Base-by-base conservation (phyloP, 2,797 vertebrate species). In the Chrysolophus pictus region DNA sequence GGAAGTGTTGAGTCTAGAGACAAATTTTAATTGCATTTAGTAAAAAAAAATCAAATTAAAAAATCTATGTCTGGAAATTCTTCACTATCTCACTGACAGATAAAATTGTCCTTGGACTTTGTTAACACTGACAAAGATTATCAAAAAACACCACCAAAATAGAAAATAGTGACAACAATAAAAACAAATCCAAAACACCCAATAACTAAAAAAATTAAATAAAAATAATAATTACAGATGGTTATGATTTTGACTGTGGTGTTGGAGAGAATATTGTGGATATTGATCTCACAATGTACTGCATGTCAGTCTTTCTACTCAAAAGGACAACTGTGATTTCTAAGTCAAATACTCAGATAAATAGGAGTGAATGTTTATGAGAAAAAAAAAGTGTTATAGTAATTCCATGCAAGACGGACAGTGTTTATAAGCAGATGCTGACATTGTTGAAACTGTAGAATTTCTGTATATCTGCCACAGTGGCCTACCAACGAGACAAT, bases 101-200 rank as follows among this genome's bases (percentile, higher is more conserved):
- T 70, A 82, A 79, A 87, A 92, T 73, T 82, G 29, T 70, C 76
- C 90, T 91, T 73, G 59, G 56, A 28, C 9, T 67, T 76, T 84
- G 7, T 79, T 53, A 79, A 88, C 9, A 59, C 29, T 18, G 31
- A 42, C 21, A 33, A 81, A 79, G 51, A 51, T 0, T 2, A 53
- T 28, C 9, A 53, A 91, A 77, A 71, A 44, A 7, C 29, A 79
- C 21, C 79, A 58, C 19, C 31, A n/a, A 33, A 58, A 14, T 19
- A 58, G 12, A 56, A 23, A 58, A 14, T 19, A 58, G 21, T 19
- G 33, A 33, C 55, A 58, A 33, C 11, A 21, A n/a, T 21, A 33
- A 58, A 58, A 58, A 21, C 55, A 58, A 58, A 58, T 21, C 4
- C 18, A 58, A 58, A 58, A 58, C 9, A n/a, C 31, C 22, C 58